Evolutionary conservation across 2,797 vertebrate species (phyloP).

Genomic region (Sebastes oblongus): DNA sequence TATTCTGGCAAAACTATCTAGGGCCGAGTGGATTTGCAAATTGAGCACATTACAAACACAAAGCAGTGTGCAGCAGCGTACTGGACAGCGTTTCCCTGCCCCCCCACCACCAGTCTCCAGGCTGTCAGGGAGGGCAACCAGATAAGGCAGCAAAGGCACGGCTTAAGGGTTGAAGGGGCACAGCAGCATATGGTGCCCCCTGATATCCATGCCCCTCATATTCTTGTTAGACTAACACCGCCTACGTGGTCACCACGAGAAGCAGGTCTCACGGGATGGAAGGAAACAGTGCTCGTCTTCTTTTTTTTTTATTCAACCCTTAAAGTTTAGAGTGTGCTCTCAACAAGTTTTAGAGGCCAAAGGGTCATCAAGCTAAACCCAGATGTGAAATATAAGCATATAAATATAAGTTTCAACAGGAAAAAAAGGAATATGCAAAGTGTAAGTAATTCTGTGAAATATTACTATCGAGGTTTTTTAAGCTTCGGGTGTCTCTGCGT

Average conservation of each 20-base stretch:
- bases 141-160: slow-evolving; percentile 51
- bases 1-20: slow-evolving; percentile 35
- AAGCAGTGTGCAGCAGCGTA: slow-evolving; percentile 15
- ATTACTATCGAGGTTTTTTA: neutral
- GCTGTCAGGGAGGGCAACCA: slow-evolving; percentile 42
- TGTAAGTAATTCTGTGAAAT: neutral
- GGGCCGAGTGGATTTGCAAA: slow-evolving; percentile 46
- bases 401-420: neutral
- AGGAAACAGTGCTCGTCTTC: neutral
- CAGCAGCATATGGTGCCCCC: slow-evolving; percentile 62
- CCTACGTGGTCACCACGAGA: neutral
- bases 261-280: neutral
- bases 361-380: neutral
- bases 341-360: neutral
- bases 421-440: neutral
- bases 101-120: slow-evolving; percentile 28
- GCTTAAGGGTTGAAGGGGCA: slow-evolving; percentile 66
- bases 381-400: neutral
- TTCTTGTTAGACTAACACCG: slow-evolving; percentile 17
- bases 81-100: slow-evolving; percentile 33
- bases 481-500: slow-evolving; percentile 19
- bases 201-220: slow-evolving; percentile 51
- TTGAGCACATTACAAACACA: slow-evolving; percentile 42
- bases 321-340: neutral
- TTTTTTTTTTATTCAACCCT: neutral